Evolutionary conservation across 2,888 invertebrate species (phyloP).

Genomic region (Melanostoma mellinum): DNA sequence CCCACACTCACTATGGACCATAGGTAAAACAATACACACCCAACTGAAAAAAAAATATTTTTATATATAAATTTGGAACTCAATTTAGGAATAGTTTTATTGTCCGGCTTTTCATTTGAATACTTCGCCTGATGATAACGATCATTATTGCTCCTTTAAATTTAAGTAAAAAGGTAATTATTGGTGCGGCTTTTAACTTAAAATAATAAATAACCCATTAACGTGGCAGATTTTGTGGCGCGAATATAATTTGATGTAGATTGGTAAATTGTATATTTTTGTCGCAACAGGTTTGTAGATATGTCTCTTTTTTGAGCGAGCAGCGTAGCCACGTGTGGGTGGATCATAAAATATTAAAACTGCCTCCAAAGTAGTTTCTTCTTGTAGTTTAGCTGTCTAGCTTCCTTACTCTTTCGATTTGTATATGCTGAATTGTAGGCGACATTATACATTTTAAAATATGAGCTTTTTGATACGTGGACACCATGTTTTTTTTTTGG

Average conservation of each 20-base stretch:
- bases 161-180: constrained; percentile 61
- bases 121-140: constrained; percentile 58
- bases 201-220: constrained; percentile 59
- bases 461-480: constrained; percentile 12
- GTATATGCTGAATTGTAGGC: constrained; percentile 1
- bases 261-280: constrained; percentile 6
- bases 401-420: constrained; percentile 13
- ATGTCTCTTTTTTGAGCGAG: constrained; percentile 21
- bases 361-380: constrained; percentile 39
- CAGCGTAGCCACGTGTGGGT: too few relatives aligned
- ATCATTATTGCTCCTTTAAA: constrained; percentile 62
- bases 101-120: constrained; percentile 58
- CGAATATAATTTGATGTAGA: constrained; percentile 6
- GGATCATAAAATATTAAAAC: constrained; percentile 58
- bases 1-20: background rate
- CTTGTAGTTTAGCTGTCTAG: background rate
- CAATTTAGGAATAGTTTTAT: constrained; percentile 45
- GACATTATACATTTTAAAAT: constrained; percentile 41
- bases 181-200: constrained; percentile 57
- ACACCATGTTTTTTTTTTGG: too few relatives aligned
- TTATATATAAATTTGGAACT: background rate
- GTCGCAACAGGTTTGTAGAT: constrained; percentile 60
- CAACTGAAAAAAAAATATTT: background rate
- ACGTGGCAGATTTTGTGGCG: constrained; percentile 43
- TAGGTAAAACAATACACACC: background rate